Evolutionary conservation across 2,888 invertebrate species (phyloP).

Genomic region (Carpatolechia fugitivella): DNA sequence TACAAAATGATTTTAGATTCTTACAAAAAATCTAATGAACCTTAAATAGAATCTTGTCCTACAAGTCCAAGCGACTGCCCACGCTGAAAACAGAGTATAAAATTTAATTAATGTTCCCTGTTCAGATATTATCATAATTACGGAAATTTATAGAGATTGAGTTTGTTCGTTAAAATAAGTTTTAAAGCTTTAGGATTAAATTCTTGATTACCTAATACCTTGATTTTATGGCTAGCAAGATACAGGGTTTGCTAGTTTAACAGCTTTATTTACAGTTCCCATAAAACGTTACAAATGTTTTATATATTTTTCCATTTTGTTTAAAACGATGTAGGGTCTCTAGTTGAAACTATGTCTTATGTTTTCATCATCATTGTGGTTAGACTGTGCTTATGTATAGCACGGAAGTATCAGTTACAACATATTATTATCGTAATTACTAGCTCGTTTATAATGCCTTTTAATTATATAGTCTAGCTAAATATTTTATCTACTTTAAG

Average conservation of each 20-base stretch:
- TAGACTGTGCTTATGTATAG: constrained; percentile 1
- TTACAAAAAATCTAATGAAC: constrained; percentile 43
- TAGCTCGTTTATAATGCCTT: background rate
- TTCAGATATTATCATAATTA: constrained; percentile 56
- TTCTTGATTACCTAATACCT: no score
- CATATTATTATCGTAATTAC: constrained; percentile 17
- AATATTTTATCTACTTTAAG: constrained; percentile 11
- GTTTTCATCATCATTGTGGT: constrained; percentile 23
- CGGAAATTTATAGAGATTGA: constrained; percentile 39
- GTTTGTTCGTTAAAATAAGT: background rate
- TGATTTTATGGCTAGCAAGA: no score
- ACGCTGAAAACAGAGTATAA: constrained; percentile 47
- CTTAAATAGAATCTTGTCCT: constrained; percentile 67
- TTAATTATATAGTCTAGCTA: constrained; percentile 1
- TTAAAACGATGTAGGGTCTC: no score
- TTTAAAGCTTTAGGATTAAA: background rate
- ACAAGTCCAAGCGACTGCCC: constrained; percentile 52
- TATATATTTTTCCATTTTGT: no score
- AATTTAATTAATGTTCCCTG: constrained; percentile 59
- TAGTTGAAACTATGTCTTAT: background rate
- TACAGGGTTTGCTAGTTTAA: no score
- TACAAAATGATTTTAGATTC: constrained; percentile 19
- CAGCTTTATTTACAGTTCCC: no score
- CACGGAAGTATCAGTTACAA: constrained; percentile 25
- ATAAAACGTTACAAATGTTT: no score